These are phyloP conservation scores for Drosophila sulfurigaster DNA, from an alignment of 1,140 invertebrate genomes.

Conservation along the genomic window DNA sequence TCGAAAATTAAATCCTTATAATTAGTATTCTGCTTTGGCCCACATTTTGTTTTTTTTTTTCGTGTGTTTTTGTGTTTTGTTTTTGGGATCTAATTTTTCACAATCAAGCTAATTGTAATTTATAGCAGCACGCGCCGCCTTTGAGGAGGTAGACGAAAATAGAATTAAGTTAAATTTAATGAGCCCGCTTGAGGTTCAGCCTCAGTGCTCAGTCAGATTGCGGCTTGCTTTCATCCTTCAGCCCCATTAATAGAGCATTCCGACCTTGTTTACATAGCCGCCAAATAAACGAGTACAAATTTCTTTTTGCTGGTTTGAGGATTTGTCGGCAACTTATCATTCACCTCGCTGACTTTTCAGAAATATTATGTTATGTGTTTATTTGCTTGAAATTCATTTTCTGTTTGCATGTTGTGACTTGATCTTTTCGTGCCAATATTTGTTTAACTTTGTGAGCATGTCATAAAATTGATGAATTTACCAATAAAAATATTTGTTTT, in stretches of 20 bases:
- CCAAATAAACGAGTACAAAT: conserved; percentile 24
- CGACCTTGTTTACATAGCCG: conserved; percentile 52
- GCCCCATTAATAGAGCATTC: conserved; percentile 17
- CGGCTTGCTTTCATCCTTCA: conserved; percentile 28
- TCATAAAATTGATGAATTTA: conserved; percentile 11
- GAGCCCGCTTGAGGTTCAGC: conserved; percentile 45
- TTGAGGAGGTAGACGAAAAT: conserved; percentile 56
- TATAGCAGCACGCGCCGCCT: conserved; percentile 59
- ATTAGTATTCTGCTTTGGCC: conserved; percentile 61
- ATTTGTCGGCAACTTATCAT: conserved; percentile 24
- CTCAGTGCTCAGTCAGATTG: conserved; percentile 19
- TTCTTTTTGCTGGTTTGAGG: background rate
- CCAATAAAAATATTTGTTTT: conserved; percentile 6
- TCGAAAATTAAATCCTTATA: conserved; percentile 58
- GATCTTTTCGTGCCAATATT: conserved; percentile 55
- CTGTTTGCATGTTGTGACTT: conserved; percentile 23
- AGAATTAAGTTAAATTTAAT: conserved; percentile 76
- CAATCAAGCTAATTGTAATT: conserved; percentile 80
- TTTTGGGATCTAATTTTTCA: conserved; percentile 65
- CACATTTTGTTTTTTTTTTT: conserved; percentile 16
- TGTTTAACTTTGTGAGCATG: conserved; percentile 29
- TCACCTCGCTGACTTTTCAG: conserved; percentile 28
- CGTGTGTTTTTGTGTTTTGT: conserved; percentile 40
- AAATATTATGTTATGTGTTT: conserved; percentile 53
- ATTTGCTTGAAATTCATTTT: conserved; percentile 16